Percentiles rank a stretch among this genome's conserved stretches.
Evolutionary conservation across 1,140 invertebrate species (phyloP).

Genomic region (Dreissena polymorpha): DNA sequence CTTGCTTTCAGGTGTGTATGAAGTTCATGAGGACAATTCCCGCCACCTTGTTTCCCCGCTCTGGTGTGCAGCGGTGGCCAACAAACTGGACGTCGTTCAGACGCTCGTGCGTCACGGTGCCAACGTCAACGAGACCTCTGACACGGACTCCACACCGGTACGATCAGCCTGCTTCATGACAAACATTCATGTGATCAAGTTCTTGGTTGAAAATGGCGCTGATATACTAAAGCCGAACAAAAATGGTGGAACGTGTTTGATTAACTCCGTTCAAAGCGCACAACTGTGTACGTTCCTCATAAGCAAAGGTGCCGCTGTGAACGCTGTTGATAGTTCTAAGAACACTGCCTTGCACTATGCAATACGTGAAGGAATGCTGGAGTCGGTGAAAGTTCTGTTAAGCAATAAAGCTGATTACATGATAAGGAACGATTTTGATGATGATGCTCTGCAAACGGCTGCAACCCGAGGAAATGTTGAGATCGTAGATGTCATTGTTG

Average conservation of each 20-base stretch:
- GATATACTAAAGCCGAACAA: conserved; percentile 93
- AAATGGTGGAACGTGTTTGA: conserved; percentile 95
- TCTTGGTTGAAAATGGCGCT: conserved; percentile 90
- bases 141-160: conserved; percentile 93
- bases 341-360: conserved; percentile 97
- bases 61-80: conserved; percentile 96
- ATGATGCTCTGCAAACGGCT: conserved; percentile 94
- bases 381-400: conserved; percentile 91
- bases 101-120: conserved; percentile 90
- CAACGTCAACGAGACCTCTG: conserved; percentile 91
- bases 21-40: conserved; percentile 77
- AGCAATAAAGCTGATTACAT: conserved; percentile 89
- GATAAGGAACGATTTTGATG: conserved; percentile 87
- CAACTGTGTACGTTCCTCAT: conserved; percentile 91
- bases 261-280: conserved; percentile 94
- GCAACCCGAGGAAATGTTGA: conserved; percentile 92
- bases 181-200: conserved; percentile 89
- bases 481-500: conserved; percentile 89
- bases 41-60: conserved; percentile 91
- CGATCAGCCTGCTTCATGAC: conserved; percentile 97
- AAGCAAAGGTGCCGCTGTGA: conserved; percentile 86
- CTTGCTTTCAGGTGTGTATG: conserved; percentile 81
- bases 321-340: conserved; percentile 93
- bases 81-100: conserved; percentile 88
- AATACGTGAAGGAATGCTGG: conserved; percentile 92